Base-by-base conservation (phyloP, 2,113 vertebrate genomes). In the Trachemys scripta region DNA sequence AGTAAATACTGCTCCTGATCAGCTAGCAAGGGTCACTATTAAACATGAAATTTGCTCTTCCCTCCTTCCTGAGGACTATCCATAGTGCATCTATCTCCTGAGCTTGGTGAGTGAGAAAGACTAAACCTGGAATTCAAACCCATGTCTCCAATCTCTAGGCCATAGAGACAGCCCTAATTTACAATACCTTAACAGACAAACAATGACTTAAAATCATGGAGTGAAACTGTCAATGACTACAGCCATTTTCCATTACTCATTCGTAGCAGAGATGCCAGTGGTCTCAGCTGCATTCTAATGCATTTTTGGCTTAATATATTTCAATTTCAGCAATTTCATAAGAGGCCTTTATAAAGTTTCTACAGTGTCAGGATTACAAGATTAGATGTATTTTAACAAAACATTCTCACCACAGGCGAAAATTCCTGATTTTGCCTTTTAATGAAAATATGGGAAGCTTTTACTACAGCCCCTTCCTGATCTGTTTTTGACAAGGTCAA, bases 301-400 rank as follows among this genome's bases (percentile, higher is more conserved):
- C n/a, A 47, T 10, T 2, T 2, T 20, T 57, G 49, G 83, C 54
- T 5, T 22, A 54, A 79, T 5, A 0, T 1, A 47, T 10, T 50
- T 88, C 20, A 5, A 31, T 88, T 82, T 53, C 75, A 85, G 89
- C 16, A 81, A 87, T 84, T 84, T 90, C 1, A 0, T 22, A 82
- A 42, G 27, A 81, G 45, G 29, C 7, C 25, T 57, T 84, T 3
- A 8, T 19, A 59, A 35, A 0, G 0, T 24, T 5, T 50, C 49
- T 75, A 75, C 6, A 1, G 10, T 3, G 80, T 42, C 83, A 89
- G 72, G 84, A 16, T 10, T 49, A 17, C 3, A 42, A 3, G 24
- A 49, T 22, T 0, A 1, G 12, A 45, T 0, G 1, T 10, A 93
- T 31, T 57, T 47, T 8, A 65, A 42, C 72, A 90, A 19, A 4